A percentile compares a stretch with the other conserved stretches of the same genome.
These are phyloP conservation scores for Eriosoma lanigerum DNA, from an alignment of 1,140 invertebrate genomes.

Conservation along the genomic window DNA sequence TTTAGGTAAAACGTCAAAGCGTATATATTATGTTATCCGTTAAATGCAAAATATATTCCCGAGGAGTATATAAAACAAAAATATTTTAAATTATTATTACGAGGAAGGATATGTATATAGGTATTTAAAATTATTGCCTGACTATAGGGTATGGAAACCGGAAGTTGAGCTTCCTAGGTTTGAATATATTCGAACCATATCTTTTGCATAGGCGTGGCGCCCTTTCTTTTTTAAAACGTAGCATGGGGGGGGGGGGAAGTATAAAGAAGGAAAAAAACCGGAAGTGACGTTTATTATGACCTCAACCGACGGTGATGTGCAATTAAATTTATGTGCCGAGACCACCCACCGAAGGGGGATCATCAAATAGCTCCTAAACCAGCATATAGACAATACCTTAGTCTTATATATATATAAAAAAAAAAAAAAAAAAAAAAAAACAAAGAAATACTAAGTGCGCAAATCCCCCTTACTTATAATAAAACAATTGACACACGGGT, in stretches of 20 bases:
- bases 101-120: background rate
- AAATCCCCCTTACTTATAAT: background rate
- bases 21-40: too few species aligned
- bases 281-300: slow-evolving; percentile 51
- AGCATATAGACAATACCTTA: slow-evolving; percentile 39
- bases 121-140: slow-evolving; percentile 43
- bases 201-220: slow-evolving; percentile 39
- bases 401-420: slow-evolving; percentile 27
- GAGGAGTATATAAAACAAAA: slow-evolving; percentile 6
- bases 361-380: slow-evolving; percentile 27
- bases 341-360: slow-evolving; percentile 45
- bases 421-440: background rate
- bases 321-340: slow-evolving; percentile 52
- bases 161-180: slow-evolving; percentile 46
- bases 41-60: background rate
- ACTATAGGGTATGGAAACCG: slow-evolving; percentile 19
- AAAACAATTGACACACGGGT: background rate
- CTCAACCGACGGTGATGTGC: slow-evolving; percentile 46
- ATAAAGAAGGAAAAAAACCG: slow-evolving; percentile 47
- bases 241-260: background rate
- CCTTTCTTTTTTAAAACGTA: slow-evolving; percentile 24
- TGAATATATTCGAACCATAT: slow-evolving; percentile 38
- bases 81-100: slow-evolving; percentile 33
- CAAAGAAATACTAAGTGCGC: background rate
- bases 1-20: too few species aligned